These are phyloP conservation scores for Centropus bengalensis DNA, from an alignment of 2,113 vertebrate species.

Conservation along the genomic window DNA sequence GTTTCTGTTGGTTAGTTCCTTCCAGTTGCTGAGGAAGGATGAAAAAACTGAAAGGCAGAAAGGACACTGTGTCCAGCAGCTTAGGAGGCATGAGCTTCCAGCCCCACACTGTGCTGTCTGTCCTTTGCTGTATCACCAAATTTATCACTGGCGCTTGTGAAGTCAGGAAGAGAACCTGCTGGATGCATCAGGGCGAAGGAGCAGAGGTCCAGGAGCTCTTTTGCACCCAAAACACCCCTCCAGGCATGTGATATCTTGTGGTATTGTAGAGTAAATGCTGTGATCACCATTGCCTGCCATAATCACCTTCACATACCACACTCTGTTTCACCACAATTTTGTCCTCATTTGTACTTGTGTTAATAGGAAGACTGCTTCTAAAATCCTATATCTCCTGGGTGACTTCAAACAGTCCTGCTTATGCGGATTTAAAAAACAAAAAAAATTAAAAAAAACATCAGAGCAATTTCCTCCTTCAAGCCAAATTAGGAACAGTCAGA, in stretches of 20 bases:
- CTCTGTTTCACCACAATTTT: background rate
- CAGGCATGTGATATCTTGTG: rapidly evolving
- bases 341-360: rapidly evolving
- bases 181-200: background rate
- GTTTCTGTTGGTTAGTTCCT: background rate
- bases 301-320: too few species aligned
- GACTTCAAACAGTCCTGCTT: background rate
- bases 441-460: background rate
- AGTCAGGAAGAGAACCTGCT: background rate
- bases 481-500: background rate
- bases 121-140: background rate
- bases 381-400: background rate
- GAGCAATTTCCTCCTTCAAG: background rate
- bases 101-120: rapidly evolving
- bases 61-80: rapidly evolving
- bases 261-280: rapidly evolving
- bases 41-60: rapidly evolving
- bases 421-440: rapidly evolving
- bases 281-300: too few species aligned
- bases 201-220: rapidly evolving
- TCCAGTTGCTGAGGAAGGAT: background rate
- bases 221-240: too few species aligned
- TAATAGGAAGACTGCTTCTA: background rate
- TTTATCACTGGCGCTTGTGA: rapidly evolving
- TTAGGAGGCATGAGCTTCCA: background rate